Evolutionary conservation across 2,797 vertebrate species (phyloP), one percentile per base, ranked within the genome.

Genomic region (Myoxocephalus aenaeus): DNA sequence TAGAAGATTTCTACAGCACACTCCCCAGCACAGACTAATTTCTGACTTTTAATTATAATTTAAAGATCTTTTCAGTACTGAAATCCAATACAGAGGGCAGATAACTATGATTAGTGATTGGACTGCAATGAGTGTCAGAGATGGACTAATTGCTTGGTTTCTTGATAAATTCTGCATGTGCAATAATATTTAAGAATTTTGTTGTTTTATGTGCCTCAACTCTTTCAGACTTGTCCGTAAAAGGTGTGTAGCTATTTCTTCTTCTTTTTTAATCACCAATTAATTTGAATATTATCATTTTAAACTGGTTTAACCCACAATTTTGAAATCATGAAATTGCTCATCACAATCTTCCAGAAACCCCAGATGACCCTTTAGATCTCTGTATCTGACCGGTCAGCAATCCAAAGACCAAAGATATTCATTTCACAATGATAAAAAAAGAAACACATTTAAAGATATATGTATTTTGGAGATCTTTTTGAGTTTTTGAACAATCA

Each of bases 21-120:
- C 0, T 66, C n/a, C 51, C 50, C 46, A 69, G 32, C 71, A 34
- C 20, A 38, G 22, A 62, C 15, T 25, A n/a, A 62, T 70, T 68
- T 75, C 25, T 67, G 22, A 65, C 36, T 42, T 73, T 44, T 63
- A 29, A 67, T 83, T 64, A 65, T n/a, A 12, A 76, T 76, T 40
- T 48, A 62, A 73, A 40, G 17, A 72, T 61, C 5, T 11, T 70
- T 27, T 57, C 1, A 20, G 17, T 9, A 10, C 1, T 42, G 11
- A 70, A 66, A 75, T 73, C 65, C 18, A 69, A 65, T 27, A 67
- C 2, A 56, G 56, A 58, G 0, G n/a, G 61, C 48, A 42, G 32
- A 13, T 54, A 44, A 66, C 73, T 56, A 65, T 38, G 20, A 38
- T 38, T 46, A 38, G 42, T 15, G 57, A 29, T 17, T 32, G 54